Conservation (phyloP, 2,113 vertebrate species). For the Callipepla squamata region DNA sequence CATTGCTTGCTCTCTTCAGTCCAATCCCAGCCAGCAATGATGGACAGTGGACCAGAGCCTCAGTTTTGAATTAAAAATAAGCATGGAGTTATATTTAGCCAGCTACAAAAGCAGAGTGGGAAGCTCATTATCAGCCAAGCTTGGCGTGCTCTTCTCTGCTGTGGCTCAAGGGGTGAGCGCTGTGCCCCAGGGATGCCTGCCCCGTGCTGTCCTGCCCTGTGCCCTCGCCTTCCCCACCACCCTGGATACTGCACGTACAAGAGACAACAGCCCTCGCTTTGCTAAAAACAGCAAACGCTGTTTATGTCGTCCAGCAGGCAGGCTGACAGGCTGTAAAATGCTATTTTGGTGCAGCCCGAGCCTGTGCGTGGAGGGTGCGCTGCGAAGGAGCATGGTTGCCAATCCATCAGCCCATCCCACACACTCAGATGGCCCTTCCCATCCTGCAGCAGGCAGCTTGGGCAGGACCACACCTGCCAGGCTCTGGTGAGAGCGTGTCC, state of each 20-base stretch:
- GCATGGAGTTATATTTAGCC: slow-evolving; percentile 37
- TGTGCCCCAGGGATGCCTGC: not conserved
- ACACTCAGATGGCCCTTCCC: not conserved
- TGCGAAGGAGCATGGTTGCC: fast-evolving
- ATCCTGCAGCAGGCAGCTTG: not conserved
- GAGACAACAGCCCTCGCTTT: not conserved
- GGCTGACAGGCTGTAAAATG: not conserved
- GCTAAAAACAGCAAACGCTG: not conserved
- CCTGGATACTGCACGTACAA: slow-evolving; percentile 36
- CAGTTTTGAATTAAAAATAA: slow-evolving; percentile 13
- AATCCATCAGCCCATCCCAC: not conserved
- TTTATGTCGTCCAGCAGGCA: not conserved
- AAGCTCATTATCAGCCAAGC: not conserved
- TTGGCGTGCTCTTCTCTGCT: not conserved
- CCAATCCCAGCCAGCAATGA: not conserved
- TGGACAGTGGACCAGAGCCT: not conserved
- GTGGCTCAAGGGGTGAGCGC: not conserved
- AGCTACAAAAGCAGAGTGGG: not conserved
- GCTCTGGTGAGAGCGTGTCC: not conserved
- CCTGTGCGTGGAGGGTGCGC: fast-evolving
- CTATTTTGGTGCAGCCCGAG: not conserved
- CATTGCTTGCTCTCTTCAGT: not conserved
- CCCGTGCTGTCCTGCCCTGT: not conserved
- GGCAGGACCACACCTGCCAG: not conserved
- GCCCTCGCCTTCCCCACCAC: not conserved